Conservation (phyloP, 1,140 invertebrate genomes). For the Caenorhabditis briggsae region DNA sequence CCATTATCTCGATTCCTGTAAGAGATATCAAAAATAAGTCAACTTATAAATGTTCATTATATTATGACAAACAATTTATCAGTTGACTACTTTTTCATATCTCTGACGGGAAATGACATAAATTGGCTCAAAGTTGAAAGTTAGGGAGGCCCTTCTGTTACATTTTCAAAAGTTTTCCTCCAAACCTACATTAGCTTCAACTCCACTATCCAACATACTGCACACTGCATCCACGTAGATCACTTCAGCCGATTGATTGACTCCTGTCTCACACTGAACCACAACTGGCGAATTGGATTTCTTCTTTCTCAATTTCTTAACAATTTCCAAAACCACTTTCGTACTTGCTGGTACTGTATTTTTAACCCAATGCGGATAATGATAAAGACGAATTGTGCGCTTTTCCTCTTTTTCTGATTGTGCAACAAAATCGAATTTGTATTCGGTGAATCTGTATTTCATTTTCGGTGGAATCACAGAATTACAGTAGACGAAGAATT, state of each 20-base stretch:
- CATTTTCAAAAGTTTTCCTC: background rate
- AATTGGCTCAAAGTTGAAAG: too few species aligned
- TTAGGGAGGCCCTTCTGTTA: too few species aligned
- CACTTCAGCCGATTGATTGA: slow-evolving; percentile 30
- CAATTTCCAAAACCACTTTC: slow-evolving; percentile 6
- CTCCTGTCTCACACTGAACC: slow-evolving; percentile 19
- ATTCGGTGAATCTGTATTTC: slow-evolving; percentile 5
- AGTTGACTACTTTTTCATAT: too few species aligned
- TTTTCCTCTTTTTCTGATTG: background rate
- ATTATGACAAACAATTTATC: too few species aligned
- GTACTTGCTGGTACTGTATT: background rate
- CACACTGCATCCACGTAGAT: slow-evolving; percentile 37
- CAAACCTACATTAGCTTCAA: background rate
- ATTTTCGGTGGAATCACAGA: background rate
- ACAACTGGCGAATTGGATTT: background rate
- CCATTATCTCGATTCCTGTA: too few species aligned
- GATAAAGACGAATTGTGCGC: background rate
- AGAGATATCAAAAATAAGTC: too few species aligned
- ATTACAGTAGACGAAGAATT: slow-evolving; percentile 6
- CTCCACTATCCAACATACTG: background rate
- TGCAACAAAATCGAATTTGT: background rate
- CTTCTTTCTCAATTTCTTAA: background rate
- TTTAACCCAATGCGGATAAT: background rate
- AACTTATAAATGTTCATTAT: too few species aligned
- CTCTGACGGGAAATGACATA: too few species aligned